Conservation (phyloP, 2,113 vertebrate genomes). For the Sphyrna mokarran region DNA sequence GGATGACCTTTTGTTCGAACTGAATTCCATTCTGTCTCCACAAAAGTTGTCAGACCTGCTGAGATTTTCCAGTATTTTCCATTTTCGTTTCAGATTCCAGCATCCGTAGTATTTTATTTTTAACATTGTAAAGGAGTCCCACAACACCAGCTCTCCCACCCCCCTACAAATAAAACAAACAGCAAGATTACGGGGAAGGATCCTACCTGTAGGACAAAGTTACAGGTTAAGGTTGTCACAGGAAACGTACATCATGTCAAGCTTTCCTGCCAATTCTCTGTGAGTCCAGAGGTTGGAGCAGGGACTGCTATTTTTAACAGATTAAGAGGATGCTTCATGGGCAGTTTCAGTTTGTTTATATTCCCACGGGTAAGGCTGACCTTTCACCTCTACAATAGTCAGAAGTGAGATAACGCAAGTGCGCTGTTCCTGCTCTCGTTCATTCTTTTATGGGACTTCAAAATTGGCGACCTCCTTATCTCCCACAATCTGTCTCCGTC, state of each 20-base stretch:
- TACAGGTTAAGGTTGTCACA: background rate
- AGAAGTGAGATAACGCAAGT: background rate
- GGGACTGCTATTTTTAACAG: background rate
- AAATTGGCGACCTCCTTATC: background rate
- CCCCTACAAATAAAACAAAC: background rate
- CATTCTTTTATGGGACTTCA: background rate
- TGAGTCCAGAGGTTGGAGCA: background rate
- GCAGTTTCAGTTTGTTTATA: slow-evolving; percentile 26
- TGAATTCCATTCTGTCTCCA: too few relatives aligned
- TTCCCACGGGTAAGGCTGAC: background rate
- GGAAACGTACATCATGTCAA: background rate
- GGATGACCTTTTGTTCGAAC: too few relatives aligned
- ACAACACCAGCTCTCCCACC: background rate
- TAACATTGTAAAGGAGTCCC: background rate
- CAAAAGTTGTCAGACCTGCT: too few relatives aligned
- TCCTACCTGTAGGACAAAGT: background rate
- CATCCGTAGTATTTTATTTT: too few relatives aligned
- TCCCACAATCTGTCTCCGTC: background rate
- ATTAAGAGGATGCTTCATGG: background rate
- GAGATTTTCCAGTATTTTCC: too few relatives aligned
- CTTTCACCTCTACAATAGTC: slow-evolving; percentile 8
- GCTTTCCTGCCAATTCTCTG: background rate
- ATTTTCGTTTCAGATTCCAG: too few relatives aligned
- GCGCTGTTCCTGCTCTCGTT: background rate
- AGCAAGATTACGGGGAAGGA: background rate